Evolutionary conservation across 2,797 vertebrate genomes (phyloP), one percentile per base, ranked within the genome.

Genomic region (Hephaestus fuliginosus): DNA sequence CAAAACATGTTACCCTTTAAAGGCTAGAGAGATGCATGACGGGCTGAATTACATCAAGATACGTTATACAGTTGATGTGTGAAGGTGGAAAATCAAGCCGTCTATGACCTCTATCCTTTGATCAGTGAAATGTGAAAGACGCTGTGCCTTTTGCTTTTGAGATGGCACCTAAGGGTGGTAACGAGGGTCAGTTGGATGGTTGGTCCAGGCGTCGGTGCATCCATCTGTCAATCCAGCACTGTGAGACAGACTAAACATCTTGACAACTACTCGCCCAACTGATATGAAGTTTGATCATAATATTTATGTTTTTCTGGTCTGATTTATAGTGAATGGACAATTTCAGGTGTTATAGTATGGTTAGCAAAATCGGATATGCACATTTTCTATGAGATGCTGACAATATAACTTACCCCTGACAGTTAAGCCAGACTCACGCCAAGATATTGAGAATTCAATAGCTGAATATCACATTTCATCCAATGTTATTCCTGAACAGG

Each of bases 161-260:
- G 46, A 0, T n/a, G 13, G 17, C 18, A 18, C 43, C 48, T 10
- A 61, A 12, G 36, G 11, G 22, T 33, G 25, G 28, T 25, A 22
- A 33, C 30, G 44, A 17, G 15, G 17, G 8, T 62, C 13, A 20
- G 63, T 1, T 60, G n/a, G 30, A 28, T 15, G 11, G 9, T 36
- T 2, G 18, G 7, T n/a, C 41, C 30, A 53, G 70, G 1, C 1
- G 46, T 20, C 13, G 12, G 7, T 3, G 25, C 12, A 7, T 76
- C 39, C 51, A 61, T 60, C 67, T 70, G 20, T n/a, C n/a, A 17
- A 22, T 73, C 25, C 15, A 65, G n/a, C 44, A 63, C 25, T 43
- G 28, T 15, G 5, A 1, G 28, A 46, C 28, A 44, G 17, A 33
- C 3, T 44, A 30, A 15, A 52, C 18, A 51, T 39, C 25, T 36